These are phyloP conservation scores for Cephus pulcher DNA, from an alignment of 2,888 invertebrate genomes.

Conservation along the genomic window DNA sequence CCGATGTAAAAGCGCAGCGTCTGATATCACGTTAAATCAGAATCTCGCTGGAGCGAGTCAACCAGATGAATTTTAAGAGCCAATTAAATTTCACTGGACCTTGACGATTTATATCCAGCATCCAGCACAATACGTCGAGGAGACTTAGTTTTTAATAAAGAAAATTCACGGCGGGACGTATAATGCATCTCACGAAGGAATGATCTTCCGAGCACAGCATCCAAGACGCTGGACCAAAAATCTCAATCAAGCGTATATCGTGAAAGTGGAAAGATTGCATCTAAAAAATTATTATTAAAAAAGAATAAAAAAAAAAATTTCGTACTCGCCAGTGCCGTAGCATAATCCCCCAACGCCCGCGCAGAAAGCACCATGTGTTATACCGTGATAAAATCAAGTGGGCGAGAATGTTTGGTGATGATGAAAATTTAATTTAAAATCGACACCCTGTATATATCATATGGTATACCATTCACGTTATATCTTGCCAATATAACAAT, in stretches of 20 bases:
- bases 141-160: not conserved
- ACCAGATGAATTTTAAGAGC: slow-evolving; percentile 2
- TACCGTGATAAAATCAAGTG: not conserved
- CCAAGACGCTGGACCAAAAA: not conserved
- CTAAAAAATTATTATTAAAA: not conserved
- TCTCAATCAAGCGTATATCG: not conserved
- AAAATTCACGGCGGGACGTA: not conserved
- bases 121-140: not conserved
- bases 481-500: not conserved
- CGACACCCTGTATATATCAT: not conserved
- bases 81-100: not conserved
- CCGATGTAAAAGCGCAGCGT: not conserved
- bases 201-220: not conserved
- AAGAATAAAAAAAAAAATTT: too few species aligned
- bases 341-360: too few species aligned
- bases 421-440: not conserved
- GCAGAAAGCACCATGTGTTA: too few species aligned
- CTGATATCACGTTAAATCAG: not conserved
- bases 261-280: not conserved
- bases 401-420: too few species aligned
- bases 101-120: not conserved
- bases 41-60: not conserved
- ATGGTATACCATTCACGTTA: not conserved
- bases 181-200: not conserved
- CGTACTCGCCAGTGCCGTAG: too few species aligned